Evolutionary conservation across 2,797 vertebrate genomes (phyloP).

Genomic region (Siniperca scherzeri): DNA sequence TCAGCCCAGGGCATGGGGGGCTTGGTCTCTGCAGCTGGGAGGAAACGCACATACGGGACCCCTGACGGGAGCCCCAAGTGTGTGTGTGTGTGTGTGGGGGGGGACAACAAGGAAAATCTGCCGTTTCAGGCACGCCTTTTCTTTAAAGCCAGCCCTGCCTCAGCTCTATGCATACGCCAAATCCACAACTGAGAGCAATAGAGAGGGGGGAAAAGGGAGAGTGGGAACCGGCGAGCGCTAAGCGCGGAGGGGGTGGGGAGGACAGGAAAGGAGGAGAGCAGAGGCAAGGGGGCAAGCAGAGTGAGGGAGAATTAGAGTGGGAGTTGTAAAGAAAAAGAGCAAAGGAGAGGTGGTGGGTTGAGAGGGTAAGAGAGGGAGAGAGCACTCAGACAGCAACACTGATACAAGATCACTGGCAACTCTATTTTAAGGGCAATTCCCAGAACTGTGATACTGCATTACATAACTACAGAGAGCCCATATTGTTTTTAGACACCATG

Average conservation of each 20-base stretch:
- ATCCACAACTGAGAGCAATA: conserved; percentile 74
- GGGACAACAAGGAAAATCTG: conserved; percentile 29
- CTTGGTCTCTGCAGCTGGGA: conserved; percentile 82
- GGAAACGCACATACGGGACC: conserved; percentile 80
- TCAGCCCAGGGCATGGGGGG: conserved; percentile 68
- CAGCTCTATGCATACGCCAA: conserved; percentile 75
- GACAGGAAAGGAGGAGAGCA: conserved; percentile 79
- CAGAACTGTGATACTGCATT: conserved; percentile 85
- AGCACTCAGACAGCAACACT: conserved; percentile 75
- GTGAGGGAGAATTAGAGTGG: conserved; percentile 79
- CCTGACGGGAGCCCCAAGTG: conserved; percentile 76
- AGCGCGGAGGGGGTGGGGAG: conserved; percentile 69
- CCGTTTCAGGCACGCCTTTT: conserved; percentile 78
- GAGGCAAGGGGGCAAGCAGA: conserved; percentile 77
- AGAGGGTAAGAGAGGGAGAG: conserved; percentile 68
- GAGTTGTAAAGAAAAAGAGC: conserved; percentile 80
- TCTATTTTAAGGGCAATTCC: conserved; percentile 88
- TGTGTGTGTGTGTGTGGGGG: too few species aligned
- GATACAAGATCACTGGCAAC: conserved; percentile 85
- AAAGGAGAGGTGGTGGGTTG: conserved; percentile 75
- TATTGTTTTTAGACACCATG: conserved; percentile 81
- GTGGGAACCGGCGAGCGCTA: conserved; percentile 60
- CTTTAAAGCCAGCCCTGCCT: conserved; percentile 78
- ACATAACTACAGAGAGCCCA: conserved; percentile 82
- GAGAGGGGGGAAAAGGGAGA: conserved; percentile 56